These are phyloP conservation scores for Drosophila kurseongensis DNA, from an alignment of 1,140 invertebrate genomes.

Conservation along the genomic window DNA sequence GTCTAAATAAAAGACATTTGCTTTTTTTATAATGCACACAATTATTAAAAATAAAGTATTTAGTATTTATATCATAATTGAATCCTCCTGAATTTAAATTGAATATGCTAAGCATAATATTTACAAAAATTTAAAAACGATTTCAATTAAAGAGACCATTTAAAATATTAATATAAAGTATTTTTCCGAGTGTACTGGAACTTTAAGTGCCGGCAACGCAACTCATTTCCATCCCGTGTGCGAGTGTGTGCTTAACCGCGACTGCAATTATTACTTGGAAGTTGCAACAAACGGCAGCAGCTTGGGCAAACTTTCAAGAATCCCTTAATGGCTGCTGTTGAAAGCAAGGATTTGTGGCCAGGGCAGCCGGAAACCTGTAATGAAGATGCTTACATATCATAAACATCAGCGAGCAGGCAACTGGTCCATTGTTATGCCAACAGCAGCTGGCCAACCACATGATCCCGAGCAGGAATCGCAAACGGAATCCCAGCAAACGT, in stretches of 20 bases:
- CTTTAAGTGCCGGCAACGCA: constrained; percentile 60
- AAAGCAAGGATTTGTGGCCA: constrained; percentile 23
- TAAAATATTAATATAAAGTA: no score
- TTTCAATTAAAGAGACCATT: no score
- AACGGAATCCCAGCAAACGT: constrained; percentile 26
- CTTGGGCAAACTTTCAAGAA: constrained; percentile 33
- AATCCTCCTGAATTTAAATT: no score
- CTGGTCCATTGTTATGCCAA: constrained; percentile 36
- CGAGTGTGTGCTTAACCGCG: constrained; percentile 43
- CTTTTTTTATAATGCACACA: no score
- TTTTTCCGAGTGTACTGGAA: constrained; percentile 12
- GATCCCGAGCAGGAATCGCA: constrained; percentile 5
- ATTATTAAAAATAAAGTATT: no score
- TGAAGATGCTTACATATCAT: constrained; percentile 46
- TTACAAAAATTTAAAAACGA: no score
- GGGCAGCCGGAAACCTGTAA: constrained; percentile 25
- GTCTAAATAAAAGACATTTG: no score
- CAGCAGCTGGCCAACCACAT: constrained; percentile 11
- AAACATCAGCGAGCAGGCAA: constrained; percentile 18
- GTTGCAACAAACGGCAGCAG: constrained; percentile 62
- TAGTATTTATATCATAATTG: no score
- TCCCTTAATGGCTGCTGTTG: constrained; percentile 30
- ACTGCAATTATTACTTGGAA: constrained; percentile 74
- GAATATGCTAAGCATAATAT: no score
- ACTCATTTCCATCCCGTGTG: constrained; percentile 11